Evolutionary conservation across 2,797 vertebrate genomes (phyloP).

Genomic region (Anas flavirostris): DNA sequence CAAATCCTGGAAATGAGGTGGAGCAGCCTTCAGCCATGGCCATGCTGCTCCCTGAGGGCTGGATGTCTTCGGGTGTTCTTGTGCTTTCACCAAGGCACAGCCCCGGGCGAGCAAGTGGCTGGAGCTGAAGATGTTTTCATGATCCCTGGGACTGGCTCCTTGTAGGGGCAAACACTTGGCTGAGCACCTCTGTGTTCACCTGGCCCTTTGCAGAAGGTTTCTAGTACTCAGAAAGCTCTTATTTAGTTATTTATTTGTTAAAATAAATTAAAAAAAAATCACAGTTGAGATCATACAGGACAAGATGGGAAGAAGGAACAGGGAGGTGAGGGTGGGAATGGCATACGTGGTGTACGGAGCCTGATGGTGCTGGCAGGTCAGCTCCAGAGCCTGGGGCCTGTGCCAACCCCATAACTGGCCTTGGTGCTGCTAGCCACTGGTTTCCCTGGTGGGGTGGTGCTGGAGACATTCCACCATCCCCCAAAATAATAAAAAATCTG

Average conservation of each 20-base stretch:
- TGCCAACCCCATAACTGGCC: not conserved
- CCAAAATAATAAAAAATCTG: not conserved
- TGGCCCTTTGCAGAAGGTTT: not conserved
- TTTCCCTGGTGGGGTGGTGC: not conserved
- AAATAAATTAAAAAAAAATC: not conserved
- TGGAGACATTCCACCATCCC: not conserved
- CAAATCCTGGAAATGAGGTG: not conserved
- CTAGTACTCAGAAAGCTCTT: too few species aligned
- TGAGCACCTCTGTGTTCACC: not conserved
- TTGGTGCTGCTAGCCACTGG: not conserved
- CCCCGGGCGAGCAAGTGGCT: not conserved
- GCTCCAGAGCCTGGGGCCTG: not conserved
- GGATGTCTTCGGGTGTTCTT: not conserved
- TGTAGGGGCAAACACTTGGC: not conserved
- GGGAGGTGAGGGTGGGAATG: not conserved
- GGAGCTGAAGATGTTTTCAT: not conserved
- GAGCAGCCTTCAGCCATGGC: not conserved
- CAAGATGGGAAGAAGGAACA: too few species aligned
- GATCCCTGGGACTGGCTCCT: not conserved
- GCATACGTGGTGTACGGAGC: not conserved
- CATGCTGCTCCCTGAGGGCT: accelerated
- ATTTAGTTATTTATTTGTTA: too few species aligned
- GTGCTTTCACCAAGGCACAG: not conserved
- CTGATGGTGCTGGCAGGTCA: not conserved
- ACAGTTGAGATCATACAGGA: not conserved